phyloP scores from a whole-genome alignment of 1,140 invertebrate genomes.

The Hesperophylax magnus region DNA sequence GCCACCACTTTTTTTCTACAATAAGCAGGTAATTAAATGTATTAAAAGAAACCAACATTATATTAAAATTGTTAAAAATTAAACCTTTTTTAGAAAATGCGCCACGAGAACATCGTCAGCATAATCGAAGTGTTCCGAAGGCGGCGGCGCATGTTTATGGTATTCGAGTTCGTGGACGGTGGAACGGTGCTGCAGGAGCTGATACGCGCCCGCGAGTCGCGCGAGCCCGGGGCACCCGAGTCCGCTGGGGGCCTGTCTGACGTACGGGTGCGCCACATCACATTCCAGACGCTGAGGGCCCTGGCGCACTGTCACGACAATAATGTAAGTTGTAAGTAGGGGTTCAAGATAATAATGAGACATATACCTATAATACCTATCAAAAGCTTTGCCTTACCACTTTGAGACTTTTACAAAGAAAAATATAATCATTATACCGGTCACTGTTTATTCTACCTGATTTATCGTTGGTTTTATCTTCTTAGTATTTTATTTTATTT shows the following conservation, averaged over 20 bases:
- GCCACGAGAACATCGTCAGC: slow-evolving; percentile 90
- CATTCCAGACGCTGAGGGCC: slow-evolving; percentile 87
- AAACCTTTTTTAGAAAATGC: slow-evolving; percentile 79
- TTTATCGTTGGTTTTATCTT: too few relatives aligned
- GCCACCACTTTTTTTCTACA: too few relatives aligned
- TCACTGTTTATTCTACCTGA: too few relatives aligned
- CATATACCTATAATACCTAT: too few relatives aligned
- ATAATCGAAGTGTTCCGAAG: slow-evolving; percentile 91
- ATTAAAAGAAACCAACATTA: too few relatives aligned
- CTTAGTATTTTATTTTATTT: too few relatives aligned
- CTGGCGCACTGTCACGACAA: slow-evolving; percentile 90
- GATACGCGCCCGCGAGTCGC: slow-evolving; percentile 69
- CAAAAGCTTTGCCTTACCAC: too few relatives aligned
- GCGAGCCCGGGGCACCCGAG: too few relatives aligned
- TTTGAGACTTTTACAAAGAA: too few relatives aligned
- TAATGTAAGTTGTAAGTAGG: slow-evolving; percentile 81
- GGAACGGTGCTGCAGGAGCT: slow-evolving; percentile 89
- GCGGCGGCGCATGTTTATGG: slow-evolving; percentile 86
- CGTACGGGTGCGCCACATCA: slow-evolving; percentile 79
- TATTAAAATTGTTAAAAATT: not conserved
- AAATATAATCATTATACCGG: too few relatives aligned
- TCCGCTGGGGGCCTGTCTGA: slow-evolving; percentile 78
- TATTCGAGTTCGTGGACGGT: slow-evolving; percentile 91
- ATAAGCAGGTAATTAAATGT: too few relatives aligned
- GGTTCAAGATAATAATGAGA: too few relatives aligned